Base-by-base conservation (phyloP, 2,888 invertebrate species). In the Lithodes maja region DNA sequence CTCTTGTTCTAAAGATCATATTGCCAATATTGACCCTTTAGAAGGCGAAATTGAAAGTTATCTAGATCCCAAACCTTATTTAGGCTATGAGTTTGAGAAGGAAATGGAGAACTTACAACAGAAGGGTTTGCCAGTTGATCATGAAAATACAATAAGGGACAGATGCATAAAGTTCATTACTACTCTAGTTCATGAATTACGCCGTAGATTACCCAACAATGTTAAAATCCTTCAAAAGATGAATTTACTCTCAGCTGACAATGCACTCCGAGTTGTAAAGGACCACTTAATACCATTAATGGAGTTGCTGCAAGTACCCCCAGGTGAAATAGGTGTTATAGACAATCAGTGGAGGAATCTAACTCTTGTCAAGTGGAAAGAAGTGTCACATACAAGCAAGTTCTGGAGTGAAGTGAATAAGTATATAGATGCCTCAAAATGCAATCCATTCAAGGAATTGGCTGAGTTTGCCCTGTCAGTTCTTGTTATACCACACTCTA, bases 31-130 rank as follows among this genome's bases (percentile, higher is more conserved):
- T 69, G 80, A 86, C 53, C 53, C 68, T 15, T 2, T 86, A 17
- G 68, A 81, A 9, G 77, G 81, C 3, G 79, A 81, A 15, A 61
- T 82, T 74, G 82, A 86, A 54, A 52, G 61, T 75, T 9, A 15
- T 3, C 15, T 82, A 2, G 81, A 86, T 55, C 75, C 82, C 3
- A 81, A 86, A 75, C 74, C 74, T 79, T 74, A 82, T 49, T 55
- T 82, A 17, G 86, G 86, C 3, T 86, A 74, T 49, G 50, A 49
- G 33, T 86, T 79, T 69, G 86, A 86, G n/a, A 86, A 50, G 9
- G 78, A 86, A 86, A 33, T 86, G 1, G 68, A 50, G 7, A 53
- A 15, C 12, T 49, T 82, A 5, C 68, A 71, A 49, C 54, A 83
- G 71, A 83, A 83, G 17, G 83, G 49, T 5, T 69, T 12, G 7